These are phyloP conservation scores for Sminthurinus aureus DNA, from an alignment of 2,888 invertebrate species.

Conservation along the genomic window DNA sequence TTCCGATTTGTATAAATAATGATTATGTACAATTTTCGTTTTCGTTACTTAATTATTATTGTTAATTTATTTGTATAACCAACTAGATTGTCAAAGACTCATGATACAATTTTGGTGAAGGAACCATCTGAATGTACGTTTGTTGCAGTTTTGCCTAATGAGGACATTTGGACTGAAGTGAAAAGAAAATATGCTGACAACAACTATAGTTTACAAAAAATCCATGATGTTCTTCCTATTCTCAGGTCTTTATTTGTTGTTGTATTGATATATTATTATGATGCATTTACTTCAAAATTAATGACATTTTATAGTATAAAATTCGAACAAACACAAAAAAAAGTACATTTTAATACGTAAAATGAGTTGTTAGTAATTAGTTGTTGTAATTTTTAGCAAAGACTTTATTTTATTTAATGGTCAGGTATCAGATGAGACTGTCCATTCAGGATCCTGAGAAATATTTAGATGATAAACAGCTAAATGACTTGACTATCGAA, in stretches of 20 bases:
- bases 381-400: background rate
- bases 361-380: background rate
- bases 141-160: conserved; percentile 24
- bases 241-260: conserved; percentile 16
- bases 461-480: background rate
- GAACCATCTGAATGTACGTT: conserved; percentile 33
- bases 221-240: conserved; percentile 33
- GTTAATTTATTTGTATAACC: background rate
- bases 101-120: conserved; percentile 26
- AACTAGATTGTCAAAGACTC: conserved; percentile 14
- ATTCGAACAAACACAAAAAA: background rate
- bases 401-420: background rate
- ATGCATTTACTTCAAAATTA: background rate
- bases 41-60: background rate
- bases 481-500: background rate
- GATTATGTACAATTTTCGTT: background rate
- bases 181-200: conserved; percentile 20
- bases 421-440: conserved; percentile 23
- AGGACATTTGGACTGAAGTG: conserved; percentile 30
- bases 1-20: too few species aligned
- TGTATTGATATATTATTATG: background rate
- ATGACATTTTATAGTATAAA: background rate
- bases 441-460: background rate
- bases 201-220: conserved; percentile 26
- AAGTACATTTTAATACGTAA: background rate